Conservation (phyloP, 2,888 invertebrate species). For the Drosophila algonquin region DNA sequence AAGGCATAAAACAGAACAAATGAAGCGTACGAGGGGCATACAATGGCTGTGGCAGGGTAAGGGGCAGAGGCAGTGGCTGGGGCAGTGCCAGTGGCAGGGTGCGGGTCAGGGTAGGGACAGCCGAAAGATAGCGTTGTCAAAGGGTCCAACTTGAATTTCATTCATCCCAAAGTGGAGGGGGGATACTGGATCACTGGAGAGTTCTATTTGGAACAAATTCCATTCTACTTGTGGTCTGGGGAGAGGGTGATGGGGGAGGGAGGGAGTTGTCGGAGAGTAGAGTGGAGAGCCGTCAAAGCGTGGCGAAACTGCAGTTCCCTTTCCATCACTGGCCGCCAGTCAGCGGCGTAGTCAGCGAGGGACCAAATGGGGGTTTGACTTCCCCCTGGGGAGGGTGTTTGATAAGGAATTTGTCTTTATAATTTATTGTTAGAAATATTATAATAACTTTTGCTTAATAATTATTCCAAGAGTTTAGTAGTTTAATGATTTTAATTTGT, state of each 20-base stretch:
- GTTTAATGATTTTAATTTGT: too few species aligned
- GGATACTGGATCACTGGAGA: neutral
- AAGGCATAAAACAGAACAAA: conserved; percentile 48
- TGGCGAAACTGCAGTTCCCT: conserved; percentile 44
- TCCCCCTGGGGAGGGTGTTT: neutral
- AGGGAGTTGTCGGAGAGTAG: conserved; percentile 4
- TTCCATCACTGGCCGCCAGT: neutral
- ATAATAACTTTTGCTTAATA: too few species aligned
- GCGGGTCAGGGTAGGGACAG: conserved; percentile 2
- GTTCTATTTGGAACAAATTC: conserved; percentile 40
- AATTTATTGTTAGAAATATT: too few species aligned
- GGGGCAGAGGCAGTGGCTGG: neutral
- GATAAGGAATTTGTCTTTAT: too few species aligned
- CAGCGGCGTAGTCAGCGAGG: neutral
- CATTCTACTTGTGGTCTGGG: neutral
- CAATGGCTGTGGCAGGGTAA: neutral
- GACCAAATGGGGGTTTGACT: neutral
- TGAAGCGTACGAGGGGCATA: conserved; percentile 40
- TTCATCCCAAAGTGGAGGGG: conserved; percentile 20
- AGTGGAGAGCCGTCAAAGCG: conserved; percentile 57
- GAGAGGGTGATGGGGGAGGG: too few species aligned
- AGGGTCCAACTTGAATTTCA: conserved; percentile 51
- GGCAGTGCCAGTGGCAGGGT: neutral
- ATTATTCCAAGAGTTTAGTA: too few species aligned
- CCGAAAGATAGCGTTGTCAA: conserved; percentile 40